A percentile compares a stretch with the other conserved stretches of the same genome.
phyloP scores from a whole-genome alignment of 2,113 vertebrate genomes.

The Ardeotis arabs region DNA sequence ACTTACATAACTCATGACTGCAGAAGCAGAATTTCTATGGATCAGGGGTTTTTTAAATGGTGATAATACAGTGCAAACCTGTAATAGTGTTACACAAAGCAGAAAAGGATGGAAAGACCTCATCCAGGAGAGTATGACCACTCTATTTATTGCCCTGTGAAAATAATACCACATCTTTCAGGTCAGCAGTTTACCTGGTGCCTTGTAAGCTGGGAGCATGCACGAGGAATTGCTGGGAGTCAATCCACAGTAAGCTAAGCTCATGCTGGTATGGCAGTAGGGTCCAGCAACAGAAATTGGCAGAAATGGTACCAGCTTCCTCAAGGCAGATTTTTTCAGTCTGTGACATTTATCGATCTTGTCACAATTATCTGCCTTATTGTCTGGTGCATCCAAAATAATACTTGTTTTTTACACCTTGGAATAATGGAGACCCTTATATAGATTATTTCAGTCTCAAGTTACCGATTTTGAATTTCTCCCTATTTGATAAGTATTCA shows the following conservation, averaged over 20 bases:
- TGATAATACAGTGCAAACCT: neutral
- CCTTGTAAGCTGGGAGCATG: neutral
- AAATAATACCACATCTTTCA: neutral
- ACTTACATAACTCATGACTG: neutral
- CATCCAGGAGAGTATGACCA: neutral
- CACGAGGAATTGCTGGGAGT: neutral
- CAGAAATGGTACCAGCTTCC: neutral
- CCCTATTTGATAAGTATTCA: neutral
- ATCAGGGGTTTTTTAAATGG: neutral
- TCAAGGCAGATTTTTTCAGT: neutral
- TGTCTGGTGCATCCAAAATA: neutral
- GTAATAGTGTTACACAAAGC: neutral
- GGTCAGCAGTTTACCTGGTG: neutral
- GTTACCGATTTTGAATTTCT: neutral
- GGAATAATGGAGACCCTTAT: neutral
- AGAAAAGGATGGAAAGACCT: neutral
- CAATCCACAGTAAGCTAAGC: neutral
- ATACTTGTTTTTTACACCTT: neutral
- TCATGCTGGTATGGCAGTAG: neutral
- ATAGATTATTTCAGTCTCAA: neutral
- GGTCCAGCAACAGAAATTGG: neutral
- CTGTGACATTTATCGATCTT: neutral
- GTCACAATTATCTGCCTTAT: neutral
- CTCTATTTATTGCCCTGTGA: neutral
- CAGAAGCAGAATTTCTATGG: neutral